Conservation (phyloP, 2,888 invertebrate genomes). For the Poecilobothrus nobilitatus region DNA sequence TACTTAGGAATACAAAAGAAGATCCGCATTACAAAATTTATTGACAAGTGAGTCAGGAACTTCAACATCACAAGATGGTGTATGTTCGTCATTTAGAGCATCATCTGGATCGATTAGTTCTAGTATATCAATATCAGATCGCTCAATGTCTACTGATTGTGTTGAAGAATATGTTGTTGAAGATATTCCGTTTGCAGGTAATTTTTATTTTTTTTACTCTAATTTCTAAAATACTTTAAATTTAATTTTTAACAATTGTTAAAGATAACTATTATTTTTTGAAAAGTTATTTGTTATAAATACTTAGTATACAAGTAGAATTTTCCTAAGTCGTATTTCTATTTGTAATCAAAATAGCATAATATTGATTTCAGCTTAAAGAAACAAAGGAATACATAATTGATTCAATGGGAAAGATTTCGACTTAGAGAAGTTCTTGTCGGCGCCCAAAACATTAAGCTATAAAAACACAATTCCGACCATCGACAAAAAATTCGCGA, state of each 20-base stretch:
- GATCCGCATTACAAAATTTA: conserved; percentile 46
- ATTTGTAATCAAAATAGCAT: too few relatives aligned
- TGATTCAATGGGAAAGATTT: too few relatives aligned
- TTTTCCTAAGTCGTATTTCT: too few relatives aligned
- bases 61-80: conserved; percentile 26
- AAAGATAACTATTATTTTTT: conserved; percentile 13
- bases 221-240: too few relatives aligned
- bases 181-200: conserved; percentile 82
- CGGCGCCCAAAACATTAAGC: too few relatives aligned
- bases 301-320: background rate
- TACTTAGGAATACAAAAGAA: conserved; percentile 69
- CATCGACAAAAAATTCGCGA: too few relatives aligned
- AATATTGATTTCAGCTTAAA: too few relatives aligned
- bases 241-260: background rate
- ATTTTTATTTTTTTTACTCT: too few relatives aligned
- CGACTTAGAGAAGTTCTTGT: too few relatives aligned
- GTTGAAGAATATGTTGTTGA: conserved; percentile 78
- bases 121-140: conserved; percentile 63
- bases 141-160: conserved; percentile 66
- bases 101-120: conserved; percentile 68
- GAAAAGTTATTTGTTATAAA: conserved; percentile 9
- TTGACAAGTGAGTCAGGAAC: conserved; percentile 47
- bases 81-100: conserved; percentile 19
- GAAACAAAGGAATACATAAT: too few relatives aligned
- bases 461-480: too few relatives aligned